Base-by-base conservation (phyloP, 2,888 invertebrate species). In the Sinopyrophorus schimmeli region DNA sequence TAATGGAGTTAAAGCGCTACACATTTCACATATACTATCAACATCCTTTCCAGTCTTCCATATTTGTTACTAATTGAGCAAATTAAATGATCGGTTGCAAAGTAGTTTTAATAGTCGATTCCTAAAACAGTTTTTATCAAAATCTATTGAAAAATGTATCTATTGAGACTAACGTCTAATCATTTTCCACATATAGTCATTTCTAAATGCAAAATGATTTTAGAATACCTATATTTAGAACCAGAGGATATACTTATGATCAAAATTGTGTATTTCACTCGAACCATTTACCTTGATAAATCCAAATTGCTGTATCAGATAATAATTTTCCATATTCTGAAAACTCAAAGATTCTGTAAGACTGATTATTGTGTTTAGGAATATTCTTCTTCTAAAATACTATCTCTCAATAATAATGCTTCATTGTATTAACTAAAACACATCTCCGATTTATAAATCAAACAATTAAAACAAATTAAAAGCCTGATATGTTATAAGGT, bases 11-110 rank as follows among this genome's bases (percentile, higher is more conserved):
- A 99, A 79, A 57, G 89, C 86, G 41, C 88, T 85, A 71, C 97
- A 97, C 86, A 98, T 90, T 48, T 95, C 95, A 61, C 91, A 92
- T 2, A 97, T 87, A 60, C 87, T 89, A 61, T 86, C 83, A 0
- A 98, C 93, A 70, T 98, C 96, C 31, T 89, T 89, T 69, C 94
- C 93, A 0, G 88, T 87, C 76, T 98, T 98, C 23, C 95, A 80
- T 0, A 96, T 94, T 73, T 98, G 97, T 42, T 99, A 76, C n/a
- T 38, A 99, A 77, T 66, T 97, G 96, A 0, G 96, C 92, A 0
- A 97, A 97, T 74, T 96, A 96, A 20, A 96, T 89, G 15, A 98
- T 87, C 0, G 97, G 97, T 54, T 89, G 86, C 24, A 98, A 74
- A 0, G 89, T 86, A 5, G 82, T 79, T 14, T 87, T 79, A 18